A percentile compares a stretch with the other conserved stretches of the same genome.
Conservation (phyloP, 2,888 invertebrate species). For the Eudemis profundana region DNA sequence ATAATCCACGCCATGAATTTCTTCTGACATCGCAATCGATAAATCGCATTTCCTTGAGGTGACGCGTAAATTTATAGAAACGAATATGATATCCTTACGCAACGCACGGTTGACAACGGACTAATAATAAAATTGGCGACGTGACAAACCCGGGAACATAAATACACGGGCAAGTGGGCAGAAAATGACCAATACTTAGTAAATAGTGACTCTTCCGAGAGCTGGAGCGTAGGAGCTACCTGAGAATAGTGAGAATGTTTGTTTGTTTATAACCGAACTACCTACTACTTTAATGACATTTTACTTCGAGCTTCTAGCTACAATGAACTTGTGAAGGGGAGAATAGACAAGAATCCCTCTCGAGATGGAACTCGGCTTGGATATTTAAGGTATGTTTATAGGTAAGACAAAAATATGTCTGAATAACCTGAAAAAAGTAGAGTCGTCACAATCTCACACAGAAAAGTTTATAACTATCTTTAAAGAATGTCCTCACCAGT, state of each 20-base stretch:
- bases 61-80: conserved; percentile 11
- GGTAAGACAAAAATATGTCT: too few relatives aligned
- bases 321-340: too few relatives aligned
- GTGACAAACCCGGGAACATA: conserved; percentile 28
- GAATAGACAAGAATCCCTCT: too few relatives aligned
- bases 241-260: not conserved
- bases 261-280: conserved; percentile 13
- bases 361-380: too few relatives aligned
- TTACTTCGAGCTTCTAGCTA: too few relatives aligned
- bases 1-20: not conserved
- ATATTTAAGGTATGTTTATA: too few relatives aligned
- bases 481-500: too few relatives aligned
- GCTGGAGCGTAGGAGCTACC: conserved; percentile 21
- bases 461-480: too few relatives aligned
- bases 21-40: conserved; percentile 5
- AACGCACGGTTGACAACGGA: conserved; percentile 39
- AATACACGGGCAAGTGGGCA: conserved; percentile 42
- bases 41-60: conserved; percentile 9
- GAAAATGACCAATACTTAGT: conserved; percentile 43
- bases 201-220: conserved; percentile 26
- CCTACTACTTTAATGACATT: too few relatives aligned
- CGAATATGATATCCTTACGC: conserved; percentile 43
- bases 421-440: too few relatives aligned
- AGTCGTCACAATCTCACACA: too few relatives aligned
- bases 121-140: conserved; percentile 41